Base-by-base conservation (phyloP, 2,113 vertebrate genomes). In the Tragulus kanchil region DNA sequence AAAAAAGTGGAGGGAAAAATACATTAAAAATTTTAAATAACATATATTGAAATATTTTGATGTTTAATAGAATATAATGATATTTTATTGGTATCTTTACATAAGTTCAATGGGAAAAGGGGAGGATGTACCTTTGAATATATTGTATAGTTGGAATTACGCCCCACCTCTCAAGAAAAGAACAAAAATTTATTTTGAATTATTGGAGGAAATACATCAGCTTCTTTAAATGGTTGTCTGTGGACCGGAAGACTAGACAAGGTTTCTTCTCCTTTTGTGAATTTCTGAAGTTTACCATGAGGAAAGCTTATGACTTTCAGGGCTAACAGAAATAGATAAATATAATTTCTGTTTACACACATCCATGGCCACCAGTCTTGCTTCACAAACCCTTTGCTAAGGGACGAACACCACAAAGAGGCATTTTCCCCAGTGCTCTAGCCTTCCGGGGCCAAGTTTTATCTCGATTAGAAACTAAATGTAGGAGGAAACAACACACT, bases 191-290 rank as follows among this genome's bases (percentile, higher is more conserved):
- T 11, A 65, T 26, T 6, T 0, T 45, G 75, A 23, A 59, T 14
- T 0, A n/a, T 31, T 17, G 48, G 10, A 59, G 21, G 52, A 69
- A 67, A 92, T 3, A 42, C 0, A 17, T 28, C 13, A 11, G 31
- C 50, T 16, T n/a, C 50, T 36, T 12, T 16, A 45, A 56, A 31
- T 0, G 42, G 61, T 10, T 36, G 56, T 28, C 26, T 17, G 21
- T 11, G 19, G 23, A 61, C 0, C 25, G 26, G 16, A 45, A 67
- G 67, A 50, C 14, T 0, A 26, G 54, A 48, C 0, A 0, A 9
- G 50, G 69, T 2, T 79, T 58, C 77, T 71, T 42, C 50, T 3
- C 10, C 69, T 61, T 62, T 65, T 42, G 71, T 79, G 45, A 73
- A 36, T 69, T 48, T 45, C 12, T 2, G 2, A 67, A 36, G 16